Evolutionary conservation across 2,797 vertebrate species (phyloP).

Genomic region (Cossypha dichroa): DNA sequence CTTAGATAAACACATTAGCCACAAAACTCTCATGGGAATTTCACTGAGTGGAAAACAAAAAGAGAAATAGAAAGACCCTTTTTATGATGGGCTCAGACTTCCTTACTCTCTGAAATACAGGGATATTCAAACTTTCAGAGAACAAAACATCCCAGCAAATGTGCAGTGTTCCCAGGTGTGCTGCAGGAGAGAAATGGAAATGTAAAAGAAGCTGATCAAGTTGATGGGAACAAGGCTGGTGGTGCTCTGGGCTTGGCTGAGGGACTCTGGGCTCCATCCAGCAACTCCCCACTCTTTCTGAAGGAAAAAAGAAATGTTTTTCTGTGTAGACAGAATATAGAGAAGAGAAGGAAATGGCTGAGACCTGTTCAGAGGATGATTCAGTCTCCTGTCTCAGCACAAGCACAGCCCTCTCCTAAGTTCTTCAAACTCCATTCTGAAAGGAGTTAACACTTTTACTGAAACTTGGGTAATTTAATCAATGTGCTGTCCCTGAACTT

Average conservation of each 20-base stretch:
- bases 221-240: not conserved
- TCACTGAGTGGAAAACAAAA: not conserved
- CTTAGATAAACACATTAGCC: not conserved
- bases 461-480: not conserved
- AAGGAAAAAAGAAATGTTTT: not conserved
- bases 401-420: not conserved
- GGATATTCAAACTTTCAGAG: not conserved
- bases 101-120: not conserved
- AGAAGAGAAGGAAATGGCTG: not conserved
- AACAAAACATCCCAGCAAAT: not conserved
- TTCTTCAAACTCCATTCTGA: not conserved
- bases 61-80: fast-evolving
- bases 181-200: not conserved
- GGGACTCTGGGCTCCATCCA: not conserved
- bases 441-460: not conserved
- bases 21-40: not conserved
- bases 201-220: not conserved
- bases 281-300: not conserved
- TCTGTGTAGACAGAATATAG: not conserved
- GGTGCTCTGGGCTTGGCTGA: not conserved
- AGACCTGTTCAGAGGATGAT: not conserved
- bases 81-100: not conserved
- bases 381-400: not conserved
- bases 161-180: fast-evolving
- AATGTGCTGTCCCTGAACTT: not conserved